Evolutionary conservation across 2,888 invertebrate genomes (phyloP), one percentile per base, ranked within the genome.

Genomic region (Homarus gammarus): DNA sequence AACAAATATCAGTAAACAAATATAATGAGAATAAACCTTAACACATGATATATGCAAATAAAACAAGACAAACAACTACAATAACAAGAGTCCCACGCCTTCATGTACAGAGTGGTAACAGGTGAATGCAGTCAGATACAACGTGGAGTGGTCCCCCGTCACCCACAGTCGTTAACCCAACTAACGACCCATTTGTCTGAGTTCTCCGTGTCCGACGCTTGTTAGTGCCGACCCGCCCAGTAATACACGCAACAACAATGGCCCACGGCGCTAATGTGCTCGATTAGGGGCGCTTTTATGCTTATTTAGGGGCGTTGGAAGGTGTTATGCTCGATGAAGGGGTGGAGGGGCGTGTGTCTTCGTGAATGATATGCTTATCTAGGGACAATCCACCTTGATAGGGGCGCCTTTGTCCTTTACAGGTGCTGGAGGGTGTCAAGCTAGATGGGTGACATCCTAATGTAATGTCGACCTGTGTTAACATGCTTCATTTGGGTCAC

Each of bases 281-380:
- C 64, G 64, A 64, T 64, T 64, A 64, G 64, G 64, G 64, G 64
- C 64, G 22, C 64, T 27, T n/a, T 6, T 61, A 64, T 64, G 27
- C 64, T 64, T 64, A 64, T 64, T 64, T 64, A 64, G 64, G 27
- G 64, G 64, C 64, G 3, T 1, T 64, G 5, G 27, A 27, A 6
- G 64, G 64, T 18, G 56, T 22, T 56, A 56, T 56, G 56, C 18
- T 56, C 56, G 18, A 0, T 56, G 56, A 56, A 3, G 15, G 56
- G 56, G 12, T 15, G n/a, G n/a, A n/a, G n/a, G n/a, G n/a, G n/a
- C n/a, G n/a, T n/a, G n/a, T n/a, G 56, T 44, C 10, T 49, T 15
- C 0, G 56, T 56, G 18, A 3, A 22, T 51, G 18, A 51, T 51
- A 51, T 51, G 56, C 56, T 56, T 22, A 3, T 18, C 22, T 56